These are phyloP conservation scores for Malurus splendens DNA, from an alignment of 2,797 vertebrate genomes.

Conservation along the genomic window DNA sequence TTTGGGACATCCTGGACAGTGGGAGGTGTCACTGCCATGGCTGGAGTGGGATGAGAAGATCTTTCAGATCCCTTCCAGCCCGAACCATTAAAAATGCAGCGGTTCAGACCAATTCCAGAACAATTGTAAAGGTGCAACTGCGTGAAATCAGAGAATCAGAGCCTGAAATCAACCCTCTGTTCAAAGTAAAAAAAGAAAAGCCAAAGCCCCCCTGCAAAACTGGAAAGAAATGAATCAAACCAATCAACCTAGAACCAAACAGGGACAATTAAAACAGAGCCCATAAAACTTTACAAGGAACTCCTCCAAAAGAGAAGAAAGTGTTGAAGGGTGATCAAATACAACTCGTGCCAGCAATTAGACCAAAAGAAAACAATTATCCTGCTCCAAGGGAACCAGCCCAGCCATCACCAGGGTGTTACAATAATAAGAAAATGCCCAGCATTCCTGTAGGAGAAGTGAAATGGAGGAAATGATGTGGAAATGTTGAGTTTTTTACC, in stretches of 20 bases:
- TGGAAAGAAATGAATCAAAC: slow-evolving; percentile 1
- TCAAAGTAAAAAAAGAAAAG: not conserved
- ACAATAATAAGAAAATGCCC: not conserved
- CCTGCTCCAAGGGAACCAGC: not conserved
- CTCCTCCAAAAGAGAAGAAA: slow-evolving; percentile 23
- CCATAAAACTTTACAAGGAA: slow-evolving; percentile 12
- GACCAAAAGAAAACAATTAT: not conserved
- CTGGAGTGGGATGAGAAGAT: not conserved
- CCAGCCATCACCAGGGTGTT: slow-evolving; percentile 4
- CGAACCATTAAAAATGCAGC: not conserved
- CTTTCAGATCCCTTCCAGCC: not conserved
- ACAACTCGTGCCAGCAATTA: not conserved
- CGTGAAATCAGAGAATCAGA: not conserved
- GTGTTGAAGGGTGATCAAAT: slow-evolving; percentile 21
- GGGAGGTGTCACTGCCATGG: too few species aligned
- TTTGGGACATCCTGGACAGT: not conserved
- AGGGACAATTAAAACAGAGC: not conserved
- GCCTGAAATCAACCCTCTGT: not conserved
- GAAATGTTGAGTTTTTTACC: slow-evolving; percentile 18
- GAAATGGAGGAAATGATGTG: not conserved
- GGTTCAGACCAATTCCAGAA: not conserved
- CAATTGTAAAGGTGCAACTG: not conserved
- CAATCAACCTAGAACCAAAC: not conserved
- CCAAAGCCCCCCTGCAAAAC: not conserved
- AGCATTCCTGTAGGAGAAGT: not conserved